These are phyloP conservation scores for Acronicta psi DNA, from an alignment of 2,888 invertebrate genomes.

Conservation along the genomic window DNA sequence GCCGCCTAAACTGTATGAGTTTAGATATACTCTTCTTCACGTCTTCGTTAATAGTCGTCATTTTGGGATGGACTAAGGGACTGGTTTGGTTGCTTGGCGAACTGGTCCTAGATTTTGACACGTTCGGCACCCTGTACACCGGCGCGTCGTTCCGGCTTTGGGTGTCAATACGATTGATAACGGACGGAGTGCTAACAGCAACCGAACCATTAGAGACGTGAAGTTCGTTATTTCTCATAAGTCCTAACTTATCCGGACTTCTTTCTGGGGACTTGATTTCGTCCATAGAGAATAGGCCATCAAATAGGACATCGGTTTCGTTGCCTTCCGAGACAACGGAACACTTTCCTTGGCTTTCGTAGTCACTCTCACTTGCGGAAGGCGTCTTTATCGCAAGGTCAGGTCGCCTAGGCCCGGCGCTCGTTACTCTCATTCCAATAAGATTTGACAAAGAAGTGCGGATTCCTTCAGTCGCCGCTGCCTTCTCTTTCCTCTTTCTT, in stretches of 20 bases:
- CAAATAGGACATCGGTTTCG: constrained; percentile 69
- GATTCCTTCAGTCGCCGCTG: constrained; percentile 26
- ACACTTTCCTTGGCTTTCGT: constrained; percentile 74
- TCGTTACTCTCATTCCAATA: constrained; percentile 74
- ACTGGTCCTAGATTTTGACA: constrained; percentile 9
- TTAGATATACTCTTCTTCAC: constrained; percentile 72
- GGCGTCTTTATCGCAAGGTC: constrained; percentile 20
- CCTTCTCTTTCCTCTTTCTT: constrained; percentile 55
- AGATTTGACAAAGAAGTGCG: constrained; percentile 67
- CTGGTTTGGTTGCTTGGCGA: constrained; percentile 3
- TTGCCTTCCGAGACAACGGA: constrained; percentile 66
- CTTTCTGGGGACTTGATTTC: constrained; percentile 71
- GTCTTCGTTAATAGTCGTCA: constrained; percentile 55
- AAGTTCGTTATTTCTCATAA: constrained; percentile 31
- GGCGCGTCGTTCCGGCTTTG: constrained; percentile 6
- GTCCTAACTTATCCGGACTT: constrained; percentile 25
- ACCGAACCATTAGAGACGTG: constrained; percentile 11
- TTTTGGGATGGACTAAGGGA: constrained; percentile 1
- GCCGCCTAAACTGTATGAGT: constrained; percentile 72
- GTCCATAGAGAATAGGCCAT: constrained; percentile 78
- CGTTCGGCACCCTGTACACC: not conserved
- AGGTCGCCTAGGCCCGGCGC: constrained; percentile 40
- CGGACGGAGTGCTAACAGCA: constrained; percentile 8
- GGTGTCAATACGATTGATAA: not conserved
- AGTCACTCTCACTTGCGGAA: constrained; percentile 68